Evolutionary conservation across 1,140 invertebrate species (phyloP), one percentile per base, ranked within the genome.

Genomic region (Drosophila pallidifrons): DNA sequence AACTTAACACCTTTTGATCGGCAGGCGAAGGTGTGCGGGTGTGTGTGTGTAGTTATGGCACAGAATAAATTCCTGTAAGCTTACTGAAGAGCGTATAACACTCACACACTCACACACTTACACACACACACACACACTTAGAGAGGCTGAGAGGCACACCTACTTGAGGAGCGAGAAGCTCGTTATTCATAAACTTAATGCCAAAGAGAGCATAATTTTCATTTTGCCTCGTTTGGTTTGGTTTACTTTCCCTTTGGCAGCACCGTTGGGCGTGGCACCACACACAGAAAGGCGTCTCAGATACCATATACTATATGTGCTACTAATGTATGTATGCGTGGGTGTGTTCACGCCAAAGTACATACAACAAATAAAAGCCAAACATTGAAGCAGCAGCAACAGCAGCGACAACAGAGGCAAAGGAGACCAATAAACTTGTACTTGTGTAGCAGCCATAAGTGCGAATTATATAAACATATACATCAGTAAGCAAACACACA

Each of bases 101-200:
- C 30, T 30, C 28, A 52, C 51, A 41, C n/a, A 5, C 2, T 7
- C 13, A 15, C 49, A 57, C 41, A 25, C 46, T 58, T 41, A 10
- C 13, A 15, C 49, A 57, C 41, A 10, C 13, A 15, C 49, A 57
- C 41, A 41, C 38, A 52, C 38, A 38, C 16, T 8, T 7, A 38
- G 35, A 38, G 35, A 38, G 35, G 35, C 30, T 32, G 30, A 16
- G 2, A n/a, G 16, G 32, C 49, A 47, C 32, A 35, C 13, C 10
- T 49, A 54, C 16, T 41, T 20, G 45, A 69, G 70, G 49, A 25
- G 49, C 30, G 58, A 38, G 58, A 55, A 71, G 80, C 83, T 82
- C 82, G 82, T 87, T 87, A 87, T 87, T 87, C 82, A 87, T 87
- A 87, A 87, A 87, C 82, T 87, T 87, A 87, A 87, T 87, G 80